Conservation (phyloP, 1,140 invertebrate species). For the Palaemon carinicauda region DNA sequence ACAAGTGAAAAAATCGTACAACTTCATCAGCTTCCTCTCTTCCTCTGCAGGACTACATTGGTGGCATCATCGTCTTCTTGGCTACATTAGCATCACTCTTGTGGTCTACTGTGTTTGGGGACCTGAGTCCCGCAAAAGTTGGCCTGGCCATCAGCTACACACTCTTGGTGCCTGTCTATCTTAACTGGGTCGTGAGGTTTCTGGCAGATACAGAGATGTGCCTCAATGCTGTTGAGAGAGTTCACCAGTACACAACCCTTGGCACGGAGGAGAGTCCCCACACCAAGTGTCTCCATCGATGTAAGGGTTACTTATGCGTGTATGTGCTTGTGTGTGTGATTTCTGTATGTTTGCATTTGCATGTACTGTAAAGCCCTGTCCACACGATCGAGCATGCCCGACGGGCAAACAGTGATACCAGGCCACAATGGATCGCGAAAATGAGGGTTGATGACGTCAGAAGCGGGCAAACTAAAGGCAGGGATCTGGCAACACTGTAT, state of each 20-base stretch:
- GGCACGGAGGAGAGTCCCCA: slow-evolving; percentile 66
- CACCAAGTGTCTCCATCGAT: too few relatives aligned
- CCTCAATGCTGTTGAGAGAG: slow-evolving; percentile 78
- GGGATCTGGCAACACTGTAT: too few relatives aligned
- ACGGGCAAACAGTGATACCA: too few relatives aligned
- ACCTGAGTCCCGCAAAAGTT: slow-evolving; percentile 68
- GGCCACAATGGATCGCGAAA: too few relatives aligned
- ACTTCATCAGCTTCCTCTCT: neutral
- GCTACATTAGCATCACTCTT: slow-evolving; percentile 73
- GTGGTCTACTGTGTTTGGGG: slow-evolving; percentile 63
- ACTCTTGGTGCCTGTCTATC: slow-evolving; percentile 80
- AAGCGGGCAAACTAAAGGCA: too few relatives aligned
- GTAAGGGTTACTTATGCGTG: too few relatives aligned
- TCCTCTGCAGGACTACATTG: slow-evolving; percentile 78
- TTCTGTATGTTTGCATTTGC: too few relatives aligned
- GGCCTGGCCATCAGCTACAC: slow-evolving; percentile 82
- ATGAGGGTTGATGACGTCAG: too few relatives aligned
- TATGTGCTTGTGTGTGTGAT: too few relatives aligned
- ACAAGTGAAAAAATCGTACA: neutral
- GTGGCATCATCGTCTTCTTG: slow-evolving; percentile 78
- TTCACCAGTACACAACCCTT: slow-evolving; percentile 71
- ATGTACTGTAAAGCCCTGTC: too few relatives aligned
- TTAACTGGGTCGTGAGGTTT: slow-evolving; percentile 84
- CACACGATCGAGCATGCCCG: too few relatives aligned
- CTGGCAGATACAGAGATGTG: slow-evolving; percentile 81